Percentiles rank a stretch among this genome's conserved stretches.
Evolutionary conservation across 2,113 vertebrate species (phyloP).

Genomic region (Porphyrio hochstetteri): DNA sequence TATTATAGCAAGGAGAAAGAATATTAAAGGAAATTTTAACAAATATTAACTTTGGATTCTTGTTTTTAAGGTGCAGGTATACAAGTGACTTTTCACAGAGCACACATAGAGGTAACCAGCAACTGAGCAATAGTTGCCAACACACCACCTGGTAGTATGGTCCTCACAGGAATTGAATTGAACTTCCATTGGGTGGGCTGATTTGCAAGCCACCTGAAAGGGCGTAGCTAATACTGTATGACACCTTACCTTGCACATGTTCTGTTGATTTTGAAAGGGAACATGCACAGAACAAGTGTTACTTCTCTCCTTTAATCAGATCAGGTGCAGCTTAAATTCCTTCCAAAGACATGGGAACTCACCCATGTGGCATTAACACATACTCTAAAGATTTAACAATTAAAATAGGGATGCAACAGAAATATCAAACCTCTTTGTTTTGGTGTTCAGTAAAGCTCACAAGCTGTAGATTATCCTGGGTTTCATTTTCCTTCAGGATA

Average conservation of each 20-base stretch:
- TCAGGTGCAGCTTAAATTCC: not conserved
- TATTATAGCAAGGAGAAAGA: not conserved
- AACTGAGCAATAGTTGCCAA: not conserved
- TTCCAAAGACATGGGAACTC: not conserved
- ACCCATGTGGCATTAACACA: not conserved
- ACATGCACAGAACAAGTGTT: not conserved
- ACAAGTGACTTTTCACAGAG: not conserved
- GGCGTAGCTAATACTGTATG: not conserved
- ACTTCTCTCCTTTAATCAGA: not conserved
- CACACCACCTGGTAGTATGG: not conserved
- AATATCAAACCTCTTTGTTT: constrained; percentile 81
- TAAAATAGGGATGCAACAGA: not conserved
- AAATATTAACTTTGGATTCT: not conserved
- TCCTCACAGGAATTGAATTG: not conserved
- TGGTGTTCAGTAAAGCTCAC: constrained; percentile 85
- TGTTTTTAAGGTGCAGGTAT: not conserved
- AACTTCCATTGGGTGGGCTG: no score
- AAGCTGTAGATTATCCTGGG: constrained; percentile 79
- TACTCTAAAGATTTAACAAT: not conserved
- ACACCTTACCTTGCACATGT: not conserved
- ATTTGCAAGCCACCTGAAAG: no score
- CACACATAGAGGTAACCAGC: not conserved
- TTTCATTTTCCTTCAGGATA: constrained; percentile 80
- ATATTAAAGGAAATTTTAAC: not conserved
- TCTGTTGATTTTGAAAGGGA: not conserved